These are phyloP conservation scores for Mesaphorura yosii DNA, from an alignment of 1,140 invertebrate species.

Conservation along the genomic window DNA sequence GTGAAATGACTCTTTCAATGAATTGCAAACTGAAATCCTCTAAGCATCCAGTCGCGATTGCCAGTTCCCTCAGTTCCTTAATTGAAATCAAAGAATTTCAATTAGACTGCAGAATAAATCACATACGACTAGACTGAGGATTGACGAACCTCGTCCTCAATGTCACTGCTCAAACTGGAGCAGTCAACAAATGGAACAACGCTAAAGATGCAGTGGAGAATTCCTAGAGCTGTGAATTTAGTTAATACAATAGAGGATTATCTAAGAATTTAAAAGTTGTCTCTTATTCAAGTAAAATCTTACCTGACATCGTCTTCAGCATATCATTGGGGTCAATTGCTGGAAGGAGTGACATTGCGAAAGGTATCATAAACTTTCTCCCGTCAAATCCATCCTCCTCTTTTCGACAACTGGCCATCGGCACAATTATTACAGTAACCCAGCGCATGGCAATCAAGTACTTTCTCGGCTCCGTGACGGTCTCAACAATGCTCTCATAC, in stretches of 20 bases:
- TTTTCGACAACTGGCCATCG: conserved; percentile 50
- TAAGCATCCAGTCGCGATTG: conserved; percentile 66
- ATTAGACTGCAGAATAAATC: conserved; percentile 1
- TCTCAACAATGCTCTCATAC: conserved; percentile 57
- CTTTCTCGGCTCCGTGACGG: conserved; percentile 74
- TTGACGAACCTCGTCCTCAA: conserved; percentile 20
- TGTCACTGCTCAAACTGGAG: conserved; percentile 48
- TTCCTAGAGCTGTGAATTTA: conserved; percentile 69
- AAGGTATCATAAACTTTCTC: conserved; percentile 62
- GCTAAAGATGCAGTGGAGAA: conserved; percentile 50
- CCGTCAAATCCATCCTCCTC: conserved; percentile 49
- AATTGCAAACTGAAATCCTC: conserved; percentile 82
- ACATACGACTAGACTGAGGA: not conserved
- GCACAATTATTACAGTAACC: conserved; percentile 55
- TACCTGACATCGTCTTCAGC: conserved; percentile 40
- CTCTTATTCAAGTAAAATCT: no score
- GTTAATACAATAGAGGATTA: no score
- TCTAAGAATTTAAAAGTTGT: no score
- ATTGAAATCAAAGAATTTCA: no score
- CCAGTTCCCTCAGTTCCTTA: conserved; percentile 58
- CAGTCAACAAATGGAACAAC: conserved; percentile 74
- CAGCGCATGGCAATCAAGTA: conserved; percentile 66
- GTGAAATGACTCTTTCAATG: conserved; percentile 59
- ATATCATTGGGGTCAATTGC: conserved; percentile 70
- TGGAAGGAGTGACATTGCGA: conserved; percentile 65